These are phyloP conservation scores for Drosophila funebris DNA, from an alignment of 1,140 invertebrate species.

Conservation along the genomic window DNA sequence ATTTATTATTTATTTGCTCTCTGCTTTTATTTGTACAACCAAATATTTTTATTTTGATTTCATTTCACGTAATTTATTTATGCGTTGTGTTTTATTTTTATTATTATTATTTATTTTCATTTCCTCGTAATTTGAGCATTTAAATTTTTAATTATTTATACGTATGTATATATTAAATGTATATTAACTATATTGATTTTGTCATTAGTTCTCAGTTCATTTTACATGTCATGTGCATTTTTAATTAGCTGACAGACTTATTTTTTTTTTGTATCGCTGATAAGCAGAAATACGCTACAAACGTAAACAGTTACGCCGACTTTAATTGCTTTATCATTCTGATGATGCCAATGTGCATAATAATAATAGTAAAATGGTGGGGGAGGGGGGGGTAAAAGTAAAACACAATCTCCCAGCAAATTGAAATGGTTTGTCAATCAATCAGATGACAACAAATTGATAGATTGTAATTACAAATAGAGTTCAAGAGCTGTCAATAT, in stretches of 20 bases:
- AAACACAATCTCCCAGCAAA: slow-evolving; percentile 25
- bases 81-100: slow-evolving; percentile 1
- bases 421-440: slow-evolving; percentile 74
- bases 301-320: slow-evolving; percentile 4
- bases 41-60: slow-evolving; percentile 51
- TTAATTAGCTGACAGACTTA: slow-evolving; percentile 74
- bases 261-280: slow-evolving; percentile 58
- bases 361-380: slow-evolving; percentile 29
- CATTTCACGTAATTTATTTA: slow-evolving; percentile 68
- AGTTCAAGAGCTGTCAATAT: slow-evolving; percentile 24
- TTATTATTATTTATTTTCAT: slow-evolving; percentile 11
- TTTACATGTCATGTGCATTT: slow-evolving; percentile 70
- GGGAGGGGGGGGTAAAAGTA: too few species aligned
- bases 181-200: slow-evolving; percentile 61
- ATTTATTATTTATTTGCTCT: slow-evolving; percentile 52
- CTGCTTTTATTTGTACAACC: slow-evolving; percentile 15
- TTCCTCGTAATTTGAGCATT: slow-evolving; percentile 47
- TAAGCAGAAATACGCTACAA: slow-evolving; percentile 8
- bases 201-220: slow-evolving; percentile 67
- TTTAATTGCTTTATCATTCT: slow-evolving; percentile 38
- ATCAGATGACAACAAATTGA: slow-evolving; percentile 52
- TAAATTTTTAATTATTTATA: slow-evolving; percentile 73
- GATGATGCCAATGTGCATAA: slow-evolving; percentile 28
- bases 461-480: slow-evolving; percentile 45
- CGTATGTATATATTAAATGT: background rate